Percentiles rank a stretch among this genome's conserved stretches.
Evolutionary conservation across 2,797 vertebrate genomes (phyloP).

Genomic region (Sternarchorhynchus goeldii): DNA sequence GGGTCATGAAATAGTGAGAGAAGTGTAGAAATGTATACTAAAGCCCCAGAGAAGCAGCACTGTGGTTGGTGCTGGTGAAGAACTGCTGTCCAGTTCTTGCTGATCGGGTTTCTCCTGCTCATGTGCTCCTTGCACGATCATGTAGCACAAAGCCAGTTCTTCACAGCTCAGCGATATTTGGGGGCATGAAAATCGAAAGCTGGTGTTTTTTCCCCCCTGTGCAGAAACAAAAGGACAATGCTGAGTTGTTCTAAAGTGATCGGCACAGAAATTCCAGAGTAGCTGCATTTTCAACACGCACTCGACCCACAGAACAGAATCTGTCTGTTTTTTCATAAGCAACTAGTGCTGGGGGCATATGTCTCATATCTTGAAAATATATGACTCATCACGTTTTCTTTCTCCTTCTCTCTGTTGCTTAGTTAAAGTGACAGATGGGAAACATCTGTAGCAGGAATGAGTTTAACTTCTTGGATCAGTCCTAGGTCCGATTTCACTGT

Average conservation of each 20-base stretch:
- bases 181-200: conserved; percentile 54
- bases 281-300: conserved; percentile 57
- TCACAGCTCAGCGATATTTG: conserved; percentile 57
- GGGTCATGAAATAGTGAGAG: not conserved
- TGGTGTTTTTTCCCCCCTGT: conserved; percentile 40
- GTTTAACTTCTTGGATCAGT: conserved; percentile 54
- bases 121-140: conserved; percentile 42
- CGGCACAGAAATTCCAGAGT: conserved; percentile 29
- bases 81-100: conserved; percentile 32
- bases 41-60: not conserved
- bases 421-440: conserved; percentile 65
- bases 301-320: too few species aligned
- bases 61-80: conserved; percentile 16
- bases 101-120: conserved; percentile 39
- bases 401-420: conserved; percentile 52
- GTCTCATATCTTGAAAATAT: not conserved
- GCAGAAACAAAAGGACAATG: conserved; percentile 58
- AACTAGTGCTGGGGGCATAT: not conserved
- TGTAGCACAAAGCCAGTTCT: conserved; percentile 44
- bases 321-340: conserved; percentile 42
- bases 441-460: conserved; percentile 65
- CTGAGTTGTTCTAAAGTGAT: conserved; percentile 56
- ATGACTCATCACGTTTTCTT: conserved; percentile 39
- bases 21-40: not conserved
- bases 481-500: conserved; percentile 49